Conservation (phyloP, 2,888 invertebrate species). For the Harpalus rubripes region DNA sequence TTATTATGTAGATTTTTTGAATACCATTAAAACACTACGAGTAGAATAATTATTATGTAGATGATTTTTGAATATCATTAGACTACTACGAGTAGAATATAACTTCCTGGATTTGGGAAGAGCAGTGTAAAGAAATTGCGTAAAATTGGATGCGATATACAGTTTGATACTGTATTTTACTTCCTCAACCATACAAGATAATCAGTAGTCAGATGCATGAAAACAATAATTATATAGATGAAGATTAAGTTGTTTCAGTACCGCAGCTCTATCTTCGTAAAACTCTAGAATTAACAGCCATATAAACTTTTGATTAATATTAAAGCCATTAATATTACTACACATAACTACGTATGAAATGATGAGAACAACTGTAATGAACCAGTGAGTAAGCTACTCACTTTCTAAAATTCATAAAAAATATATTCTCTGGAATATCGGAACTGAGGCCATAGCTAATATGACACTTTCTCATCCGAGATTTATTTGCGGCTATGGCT, state of each 20-base stretch:
- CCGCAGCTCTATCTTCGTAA: slow-evolving; percentile 3
- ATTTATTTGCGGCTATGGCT: slow-evolving; percentile 7
- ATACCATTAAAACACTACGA: no score
- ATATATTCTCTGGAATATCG: slow-evolving; percentile 11
- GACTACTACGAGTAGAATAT: no score
- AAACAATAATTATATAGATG: no score
- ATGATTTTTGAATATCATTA: no score
- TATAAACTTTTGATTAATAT: slow-evolving; percentile 34
- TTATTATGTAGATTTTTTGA: no score
- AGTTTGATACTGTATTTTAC: no score
- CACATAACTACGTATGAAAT: slow-evolving; percentile 14
- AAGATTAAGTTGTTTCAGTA: slow-evolving; percentile 2
- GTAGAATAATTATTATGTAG: no score
- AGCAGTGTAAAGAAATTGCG: no score
- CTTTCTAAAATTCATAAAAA: slow-evolving; percentile 34
- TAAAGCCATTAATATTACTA: slow-evolving; percentile 29
- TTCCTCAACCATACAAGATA: no score
- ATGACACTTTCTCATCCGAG: slow-evolving; percentile 43
- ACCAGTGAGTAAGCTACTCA: slow-evolving; percentile 11
- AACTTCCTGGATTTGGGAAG: no score
- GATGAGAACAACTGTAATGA: slow-evolving; percentile 38
- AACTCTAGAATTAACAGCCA: neutral
- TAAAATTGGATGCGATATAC: no score
- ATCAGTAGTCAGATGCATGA: no score
- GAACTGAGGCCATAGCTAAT: slow-evolving; percentile 35